phyloP scores from a whole-genome alignment of 1,140 invertebrate species.

The Drosophila ogumai region DNA sequence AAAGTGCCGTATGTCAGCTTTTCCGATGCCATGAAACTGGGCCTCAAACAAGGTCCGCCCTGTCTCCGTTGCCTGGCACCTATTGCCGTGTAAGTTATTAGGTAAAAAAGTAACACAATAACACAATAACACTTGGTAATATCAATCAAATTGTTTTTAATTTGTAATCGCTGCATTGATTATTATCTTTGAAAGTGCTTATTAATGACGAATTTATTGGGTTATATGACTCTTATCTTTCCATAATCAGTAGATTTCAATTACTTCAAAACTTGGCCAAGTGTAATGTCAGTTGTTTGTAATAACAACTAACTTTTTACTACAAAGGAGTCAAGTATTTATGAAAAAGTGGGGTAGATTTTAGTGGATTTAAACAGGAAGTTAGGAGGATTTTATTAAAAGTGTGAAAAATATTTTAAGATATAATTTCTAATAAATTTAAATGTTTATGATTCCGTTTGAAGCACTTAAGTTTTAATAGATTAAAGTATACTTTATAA shows the following conservation, averaged over 20 bases:
- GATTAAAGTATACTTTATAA: too few species aligned
- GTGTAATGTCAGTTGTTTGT: background rate
- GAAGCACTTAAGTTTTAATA: too few species aligned
- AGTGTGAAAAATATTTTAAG: background rate
- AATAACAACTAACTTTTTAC: background rate
- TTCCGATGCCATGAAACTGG: constrained; percentile 88
- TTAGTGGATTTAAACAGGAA: background rate
- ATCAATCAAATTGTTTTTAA: constrained; percentile 6
- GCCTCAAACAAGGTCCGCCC: constrained; percentile 87
- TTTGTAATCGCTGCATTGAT: constrained; percentile 2
- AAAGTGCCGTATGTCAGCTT: constrained; percentile 88
- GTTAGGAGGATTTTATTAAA: background rate
- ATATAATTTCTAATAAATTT: background rate
- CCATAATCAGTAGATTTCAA: constrained; percentile 1
- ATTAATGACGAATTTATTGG: constrained; percentile 24
- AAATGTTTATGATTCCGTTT: too few species aligned
- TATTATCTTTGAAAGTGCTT: constrained; percentile 26
- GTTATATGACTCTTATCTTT: constrained; percentile 18
- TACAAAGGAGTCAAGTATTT: background rate
- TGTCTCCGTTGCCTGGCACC: constrained; percentile 86
- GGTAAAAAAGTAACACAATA: background rate
- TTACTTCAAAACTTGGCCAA: background rate
- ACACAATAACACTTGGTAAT: background rate
- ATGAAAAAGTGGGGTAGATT: background rate
- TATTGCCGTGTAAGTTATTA: constrained; percentile 86